Evolutionary conservation across 2,113 vertebrate genomes (phyloP), one percentile per base, ranked within the genome.

Genomic region (Panthera leo): DNA sequence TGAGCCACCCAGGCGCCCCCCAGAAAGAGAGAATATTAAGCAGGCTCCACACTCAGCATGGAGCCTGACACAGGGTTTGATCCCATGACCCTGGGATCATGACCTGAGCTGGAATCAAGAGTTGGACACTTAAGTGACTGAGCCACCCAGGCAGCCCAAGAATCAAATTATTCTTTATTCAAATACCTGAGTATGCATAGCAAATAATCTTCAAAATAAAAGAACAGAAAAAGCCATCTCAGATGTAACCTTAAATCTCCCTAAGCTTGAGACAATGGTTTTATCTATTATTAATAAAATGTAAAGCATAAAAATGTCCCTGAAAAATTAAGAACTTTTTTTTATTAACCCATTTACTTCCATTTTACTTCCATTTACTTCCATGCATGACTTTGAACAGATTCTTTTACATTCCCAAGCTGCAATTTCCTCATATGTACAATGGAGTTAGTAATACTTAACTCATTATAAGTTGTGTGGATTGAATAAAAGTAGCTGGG

Each of bases 221-320:
- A 75, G 13, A 83, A 68, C 39, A 73, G 36, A 3, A 48, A 80
- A 53, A 48, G 53, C 27, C n/a, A n/a, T 42, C 36, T 92, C 45
- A 95, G 68, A 45, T 13, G 18, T 82, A 95, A 61, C 2, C 85
- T 31, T 34, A 48, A 86, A 85, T 67, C 36, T 86, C 16, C 29
- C 11, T 84, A 83, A 42, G 70, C 27, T 91, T 92, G 5, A 55
- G 78, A 73, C 29, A 94, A 58, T 78, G 5, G 12, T 89, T 97
- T 95, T 89, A n/a, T 31, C 78, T 95, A 51, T 70, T 94, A 97
- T 94, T 63, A 97, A 97, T 90, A 78, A 97, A 95, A 83, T 25
- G 70, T 79, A 79, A 82, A 89, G 39, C 58, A 92, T 87, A 31
- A 71, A 89, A 95, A 71, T 86, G 42, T 83, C 53, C 76, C 71